Evolutionary conservation across 2,113 vertebrate species (phyloP).

Genomic region (Elaphurus davidianus): DNA sequence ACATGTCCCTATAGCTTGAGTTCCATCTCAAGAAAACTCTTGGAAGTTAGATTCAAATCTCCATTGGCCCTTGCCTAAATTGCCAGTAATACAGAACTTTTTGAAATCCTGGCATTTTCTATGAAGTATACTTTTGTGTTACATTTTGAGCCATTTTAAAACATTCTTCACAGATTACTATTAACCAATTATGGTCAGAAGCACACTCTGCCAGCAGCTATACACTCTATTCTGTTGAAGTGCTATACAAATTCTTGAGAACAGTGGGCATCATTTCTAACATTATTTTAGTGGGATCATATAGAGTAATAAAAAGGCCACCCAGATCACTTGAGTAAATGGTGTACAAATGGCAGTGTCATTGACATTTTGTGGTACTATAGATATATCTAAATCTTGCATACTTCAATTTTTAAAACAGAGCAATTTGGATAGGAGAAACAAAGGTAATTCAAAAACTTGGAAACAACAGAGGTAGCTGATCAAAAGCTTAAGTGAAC

Average conservation of each 20-base stretch:
- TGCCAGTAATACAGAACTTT: not conserved
- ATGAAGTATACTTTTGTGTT: not conserved
- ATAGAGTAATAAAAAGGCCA: not conserved
- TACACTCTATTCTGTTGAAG: not conserved
- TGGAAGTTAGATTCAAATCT: not conserved
- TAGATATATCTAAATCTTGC: not conserved
- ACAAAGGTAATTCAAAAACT: not conserved
- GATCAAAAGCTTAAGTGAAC: not conserved
- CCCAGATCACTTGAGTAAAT: not conserved
- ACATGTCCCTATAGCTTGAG: not conserved
- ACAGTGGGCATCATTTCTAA: not conserved
- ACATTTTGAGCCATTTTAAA: not conserved
- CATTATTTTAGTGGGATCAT: not conserved
- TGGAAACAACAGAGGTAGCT: not conserved
- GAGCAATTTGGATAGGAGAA: not conserved
- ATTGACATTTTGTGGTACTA: not conserved
- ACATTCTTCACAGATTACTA: not conserved
- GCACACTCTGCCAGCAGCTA: not conserved
- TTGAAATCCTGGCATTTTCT: not conserved
- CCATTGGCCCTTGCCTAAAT: not conserved
- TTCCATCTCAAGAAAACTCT: not conserved
- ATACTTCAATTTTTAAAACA: not conserved
- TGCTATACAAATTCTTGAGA: not conserved
- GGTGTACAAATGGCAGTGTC: not conserved
- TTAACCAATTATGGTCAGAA: not conserved